Conservation (phyloP, 1,140 invertebrate species). For the Elysia chlorotica region DNA sequence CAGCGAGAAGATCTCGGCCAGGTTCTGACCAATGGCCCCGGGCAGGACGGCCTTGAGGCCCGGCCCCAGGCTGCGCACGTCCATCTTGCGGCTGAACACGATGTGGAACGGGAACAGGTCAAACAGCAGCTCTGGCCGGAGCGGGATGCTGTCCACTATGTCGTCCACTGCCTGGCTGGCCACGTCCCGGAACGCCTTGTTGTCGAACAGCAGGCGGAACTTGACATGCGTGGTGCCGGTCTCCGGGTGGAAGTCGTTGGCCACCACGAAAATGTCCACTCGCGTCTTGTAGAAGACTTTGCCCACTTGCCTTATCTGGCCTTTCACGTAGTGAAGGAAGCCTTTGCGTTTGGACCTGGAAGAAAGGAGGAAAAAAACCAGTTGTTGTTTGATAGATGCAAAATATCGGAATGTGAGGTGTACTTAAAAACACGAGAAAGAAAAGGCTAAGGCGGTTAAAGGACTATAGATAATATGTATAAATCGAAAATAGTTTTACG, state of each 20-base stretch:
- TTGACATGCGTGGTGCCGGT: slow-evolving; percentile 92
- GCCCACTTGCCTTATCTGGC: slow-evolving; percentile 78
- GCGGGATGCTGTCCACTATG: slow-evolving; percentile 34
- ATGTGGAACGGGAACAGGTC: slow-evolving; percentile 98
- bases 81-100: slow-evolving; percentile 92
- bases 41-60: slow-evolving; percentile 90
- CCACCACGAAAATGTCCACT: slow-evolving; percentile 81
- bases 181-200: slow-evolving; percentile 70
- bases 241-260: slow-evolving; percentile 71
- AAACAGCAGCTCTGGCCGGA: slow-evolving; percentile 80
- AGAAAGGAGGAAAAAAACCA: too few species aligned
- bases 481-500: too few species aligned
- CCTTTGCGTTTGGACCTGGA: slow-evolving; percentile 88
- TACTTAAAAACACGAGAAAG: too few species aligned
- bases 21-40: slow-evolving; percentile 73
- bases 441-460: too few species aligned
- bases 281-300: slow-evolving; percentile 86
- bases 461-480: too few species aligned
- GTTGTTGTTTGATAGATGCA: too few species aligned
- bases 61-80: slow-evolving; percentile 81
- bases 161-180: slow-evolving; percentile 30
- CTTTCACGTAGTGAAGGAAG: slow-evolving; percentile 96
- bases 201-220: slow-evolving; percentile 92
- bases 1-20: slow-evolving; percentile 90
- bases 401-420: too few species aligned